Evolutionary conservation across 2,113 vertebrate species (phyloP).

Genomic region (Sinocyclocheilus maitianheensis): DNA sequence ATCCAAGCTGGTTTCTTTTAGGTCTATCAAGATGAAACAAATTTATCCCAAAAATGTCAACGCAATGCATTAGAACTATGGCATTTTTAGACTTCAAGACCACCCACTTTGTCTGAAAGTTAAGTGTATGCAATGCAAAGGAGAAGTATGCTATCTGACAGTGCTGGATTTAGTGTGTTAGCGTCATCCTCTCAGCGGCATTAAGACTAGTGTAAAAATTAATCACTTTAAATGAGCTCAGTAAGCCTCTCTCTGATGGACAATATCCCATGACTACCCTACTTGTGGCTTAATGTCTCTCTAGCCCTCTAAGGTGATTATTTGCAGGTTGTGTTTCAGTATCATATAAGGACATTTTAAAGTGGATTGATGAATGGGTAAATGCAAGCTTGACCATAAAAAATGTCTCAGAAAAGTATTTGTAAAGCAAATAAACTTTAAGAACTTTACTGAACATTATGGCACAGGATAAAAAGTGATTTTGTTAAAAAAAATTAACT

Average conservation of each 20-base stretch:
- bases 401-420: conserved; percentile 1
- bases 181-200: conserved; percentile 53
- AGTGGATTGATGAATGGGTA: conserved; percentile 24
- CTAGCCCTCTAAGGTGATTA: conserved; percentile 54
- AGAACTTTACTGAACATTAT: not conserved
- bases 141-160: conserved; percentile 19
- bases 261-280: conserved; percentile 60
- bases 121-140: conserved; percentile 43
- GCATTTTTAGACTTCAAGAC: not conserved
- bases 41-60: not conserved
- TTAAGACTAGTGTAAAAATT: conserved; percentile 57
- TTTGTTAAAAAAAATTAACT: not conserved
- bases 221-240: conserved; percentile 67
- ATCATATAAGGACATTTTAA: conserved; percentile 30
- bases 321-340: not conserved
- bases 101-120: conserved; percentile 14
- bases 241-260: conserved; percentile 56
- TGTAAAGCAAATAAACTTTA: conserved; percentile 27
- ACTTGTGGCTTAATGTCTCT: conserved; percentile 58
- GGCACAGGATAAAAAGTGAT: not conserved
- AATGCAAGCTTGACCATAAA: not conserved
- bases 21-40: not conserved
- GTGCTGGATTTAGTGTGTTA: conserved; percentile 35
- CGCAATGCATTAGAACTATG: not conserved
- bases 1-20: not conserved